phyloP scores from a whole-genome alignment of 2,888 invertebrate species.

The Apeira syringaria region DNA sequence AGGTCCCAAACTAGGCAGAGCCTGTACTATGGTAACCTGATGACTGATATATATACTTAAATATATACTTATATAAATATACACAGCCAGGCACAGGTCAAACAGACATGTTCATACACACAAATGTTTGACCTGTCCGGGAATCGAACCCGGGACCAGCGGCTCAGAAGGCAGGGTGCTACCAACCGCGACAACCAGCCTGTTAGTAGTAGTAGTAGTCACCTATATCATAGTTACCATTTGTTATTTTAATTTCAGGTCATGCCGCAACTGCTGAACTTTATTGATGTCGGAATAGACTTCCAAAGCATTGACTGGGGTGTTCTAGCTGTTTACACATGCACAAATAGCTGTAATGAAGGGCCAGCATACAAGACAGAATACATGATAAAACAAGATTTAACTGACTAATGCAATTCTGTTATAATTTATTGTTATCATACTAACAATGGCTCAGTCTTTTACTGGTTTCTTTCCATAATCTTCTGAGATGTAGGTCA shows the following conservation, averaged over 20 bases:
- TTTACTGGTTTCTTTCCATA: conserved; percentile 55
- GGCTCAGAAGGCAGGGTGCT: no score
- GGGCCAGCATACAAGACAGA: conserved; percentile 89
- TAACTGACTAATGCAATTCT: conserved; percentile 54
- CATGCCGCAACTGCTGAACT: conserved; percentile 91
- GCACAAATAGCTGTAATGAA: conserved; percentile 88
- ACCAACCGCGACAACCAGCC: no score
- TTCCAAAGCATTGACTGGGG: conserved; percentile 94
- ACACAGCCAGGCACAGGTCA: no score
- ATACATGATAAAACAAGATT: conserved; percentile 94
- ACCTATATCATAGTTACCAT: no score
- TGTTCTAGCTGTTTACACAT: conserved; percentile 93
- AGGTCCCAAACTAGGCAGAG: no score
- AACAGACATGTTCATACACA: no score
- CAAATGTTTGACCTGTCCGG: no score
- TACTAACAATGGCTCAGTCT: not conserved
- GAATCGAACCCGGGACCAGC: no score
- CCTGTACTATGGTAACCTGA: no score
- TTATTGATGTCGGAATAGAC: conserved; percentile 85
- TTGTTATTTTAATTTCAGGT: conserved; percentile 84
- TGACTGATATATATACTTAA: no score
- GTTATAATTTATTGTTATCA: not conserved
- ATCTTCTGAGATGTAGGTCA: conserved; percentile 89
- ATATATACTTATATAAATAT: no score
- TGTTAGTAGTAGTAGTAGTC: no score